These are phyloP conservation scores for Dorcus hopei DNA, from an alignment of 2,888 invertebrate species.

Conservation along the genomic window DNA sequence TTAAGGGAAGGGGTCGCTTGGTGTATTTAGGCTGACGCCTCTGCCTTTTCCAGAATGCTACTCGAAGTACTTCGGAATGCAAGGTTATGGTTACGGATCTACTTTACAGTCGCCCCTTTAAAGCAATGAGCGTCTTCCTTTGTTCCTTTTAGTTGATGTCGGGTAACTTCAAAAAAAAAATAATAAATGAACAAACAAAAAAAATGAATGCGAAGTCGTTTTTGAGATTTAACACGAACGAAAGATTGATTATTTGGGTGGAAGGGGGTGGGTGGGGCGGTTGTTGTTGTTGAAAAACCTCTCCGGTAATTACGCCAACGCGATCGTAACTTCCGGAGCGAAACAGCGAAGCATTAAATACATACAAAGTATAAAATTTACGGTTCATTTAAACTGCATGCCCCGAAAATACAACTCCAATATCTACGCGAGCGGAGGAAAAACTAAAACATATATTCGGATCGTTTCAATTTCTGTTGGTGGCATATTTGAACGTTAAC, in stretches of 20 bases:
- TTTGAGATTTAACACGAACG: not conserved
- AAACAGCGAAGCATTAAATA: too few relatives aligned
- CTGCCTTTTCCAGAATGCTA: conserved; percentile 47
- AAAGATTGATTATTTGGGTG: too few relatives aligned
- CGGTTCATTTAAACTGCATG: too few relatives aligned
- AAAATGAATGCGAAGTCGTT: not conserved
- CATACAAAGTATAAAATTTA: too few relatives aligned
- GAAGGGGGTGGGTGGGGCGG: not conserved
- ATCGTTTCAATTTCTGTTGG: conserved; percentile 52
- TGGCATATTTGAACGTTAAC: conserved; percentile 52
- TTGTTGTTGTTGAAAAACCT: not conserved
- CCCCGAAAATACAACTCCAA: conserved; percentile 5
- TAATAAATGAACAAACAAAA: conserved; percentile 1
- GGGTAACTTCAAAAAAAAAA: conserved; percentile 12
- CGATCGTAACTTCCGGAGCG: too few relatives aligned
- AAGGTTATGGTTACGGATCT: conserved; percentile 50
- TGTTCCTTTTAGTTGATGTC: not conserved
- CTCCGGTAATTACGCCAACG: too few relatives aligned
- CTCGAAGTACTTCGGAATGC: conserved; percentile 50
- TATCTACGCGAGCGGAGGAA: conserved; percentile 32
- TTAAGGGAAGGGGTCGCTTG: conserved; percentile 7
- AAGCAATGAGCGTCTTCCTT: not conserved
- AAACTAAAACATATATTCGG: conserved; percentile 49
- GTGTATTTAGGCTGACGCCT: not conserved
- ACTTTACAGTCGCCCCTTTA: conserved; percentile 25